Percentiles rank a stretch among this genome's conserved stretches.
Conservation (phyloP, 2,888 invertebrate genomes). For the Ashinkailepas kermadecensis region DNA sequence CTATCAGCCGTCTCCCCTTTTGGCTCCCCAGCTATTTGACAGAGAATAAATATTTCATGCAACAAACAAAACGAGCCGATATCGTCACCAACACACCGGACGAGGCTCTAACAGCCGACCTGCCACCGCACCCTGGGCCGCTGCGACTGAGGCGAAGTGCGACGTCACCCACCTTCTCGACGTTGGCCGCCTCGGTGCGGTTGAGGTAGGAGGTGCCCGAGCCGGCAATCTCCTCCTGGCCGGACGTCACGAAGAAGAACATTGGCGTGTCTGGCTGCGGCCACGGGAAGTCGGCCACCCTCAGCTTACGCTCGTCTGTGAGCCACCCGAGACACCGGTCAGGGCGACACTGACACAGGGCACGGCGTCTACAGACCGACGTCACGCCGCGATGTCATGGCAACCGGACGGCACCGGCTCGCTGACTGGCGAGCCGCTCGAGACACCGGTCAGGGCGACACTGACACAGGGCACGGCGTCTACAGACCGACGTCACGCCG, state of each 20-base stretch:
- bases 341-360: too few species aligned
- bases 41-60: too few species aligned
- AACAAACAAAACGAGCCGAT: too few species aligned
- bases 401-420: too few species aligned
- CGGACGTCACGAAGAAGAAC: constrained; percentile 96
- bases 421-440: neutral
- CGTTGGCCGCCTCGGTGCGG: constrained; percentile 95
- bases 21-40: too few species aligned
- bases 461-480: neutral
- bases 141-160: too few species aligned
- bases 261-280: constrained; percentile 92
- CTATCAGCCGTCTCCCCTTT: too few species aligned
- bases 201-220: constrained; percentile 98
- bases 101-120: too few species aligned
- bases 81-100: too few species aligned
- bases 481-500: neutral
- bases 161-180: constrained; percentile 63
- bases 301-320: constrained; percentile 74
- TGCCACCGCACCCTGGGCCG: too few species aligned
- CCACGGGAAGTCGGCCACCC: constrained; percentile 95
- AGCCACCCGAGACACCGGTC: constrained; percentile 6
- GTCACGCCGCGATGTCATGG: neutral
- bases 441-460: too few species aligned
- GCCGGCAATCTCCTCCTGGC: constrained; percentile 97
- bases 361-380: neutral